Evolutionary conservation across 2,113 vertebrate species (phyloP), one percentile per base, ranked within the genome.

Genomic region (Pseudopipra pipra): DNA sequence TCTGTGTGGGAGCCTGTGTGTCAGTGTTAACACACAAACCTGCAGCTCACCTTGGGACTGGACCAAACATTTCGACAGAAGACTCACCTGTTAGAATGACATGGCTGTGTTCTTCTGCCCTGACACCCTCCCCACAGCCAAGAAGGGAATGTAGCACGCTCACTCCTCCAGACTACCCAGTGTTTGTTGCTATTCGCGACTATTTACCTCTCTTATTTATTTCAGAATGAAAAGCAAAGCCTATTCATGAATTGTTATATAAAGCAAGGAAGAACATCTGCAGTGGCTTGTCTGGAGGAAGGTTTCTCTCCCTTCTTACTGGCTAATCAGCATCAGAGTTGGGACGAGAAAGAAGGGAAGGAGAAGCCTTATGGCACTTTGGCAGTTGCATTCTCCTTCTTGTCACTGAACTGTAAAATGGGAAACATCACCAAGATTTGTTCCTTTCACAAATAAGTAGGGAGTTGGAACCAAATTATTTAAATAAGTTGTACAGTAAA

Each of bases 391-490:
- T 74, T 88, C 39, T 19, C 19, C 21, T 35, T 74, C 76, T 62
- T 84, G 73, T 86, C 83, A 68, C 43, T 76, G 66, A 94, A 84
- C 54, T 75, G 30, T 80, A 84, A 95, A 92, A 95, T 43, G 47
- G 81, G 58, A 95, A 94, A 92, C 56, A 35, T 67, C 47, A 88
- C 46, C 16, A 78, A 77, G 66, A 90, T 66, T 86, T 52, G 18
- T 65, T 96, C 63, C 68, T 89, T 84, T 95, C 44, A 90, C 81
- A 92, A 87, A 43, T 17, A 73, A 81, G 39, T 72, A 85, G 47
- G 39, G 37, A 95, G 85, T 80, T 97, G 96, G 86, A 96, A 93
- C 49, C 43, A 85, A 83, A 96, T 94, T 96, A 88, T 92, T 94
- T 90, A 56, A 5, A 3, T 54, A 89, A 73, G 58, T 63, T 87